Evolutionary conservation across 1,140 invertebrate genomes (phyloP).

Genomic region (Saccostrea echinata): DNA sequence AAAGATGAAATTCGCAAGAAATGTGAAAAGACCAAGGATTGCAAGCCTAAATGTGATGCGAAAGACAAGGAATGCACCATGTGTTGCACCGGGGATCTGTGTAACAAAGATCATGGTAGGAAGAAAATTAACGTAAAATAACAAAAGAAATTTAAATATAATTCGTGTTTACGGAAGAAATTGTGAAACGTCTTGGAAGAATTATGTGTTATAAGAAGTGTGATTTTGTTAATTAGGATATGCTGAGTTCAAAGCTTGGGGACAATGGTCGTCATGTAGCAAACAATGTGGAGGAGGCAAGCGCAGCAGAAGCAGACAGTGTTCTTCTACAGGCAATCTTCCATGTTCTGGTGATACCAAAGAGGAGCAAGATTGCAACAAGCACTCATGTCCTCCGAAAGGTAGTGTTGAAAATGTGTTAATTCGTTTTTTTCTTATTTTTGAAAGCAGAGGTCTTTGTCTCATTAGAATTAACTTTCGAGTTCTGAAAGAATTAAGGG

Average conservation of each 20-base stretch:
- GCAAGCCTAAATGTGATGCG: neutral
- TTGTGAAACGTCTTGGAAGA: neutral
- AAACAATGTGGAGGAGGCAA: slow-evolving; percentile 9
- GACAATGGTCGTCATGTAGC: slow-evolving; percentile 7
- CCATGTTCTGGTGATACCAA: neutral
- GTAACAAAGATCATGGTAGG: slow-evolving; percentile 4
- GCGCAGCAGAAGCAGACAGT: neutral
- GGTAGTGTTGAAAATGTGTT: no score
- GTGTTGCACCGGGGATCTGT: neutral
- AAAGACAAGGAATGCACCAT: neutral
- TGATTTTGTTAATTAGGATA: neutral
- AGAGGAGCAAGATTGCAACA: neutral
- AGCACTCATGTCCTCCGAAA: no score
- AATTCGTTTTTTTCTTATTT: no score
- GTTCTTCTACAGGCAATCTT: neutral
- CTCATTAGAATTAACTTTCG: no score
- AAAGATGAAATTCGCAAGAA: neutral
- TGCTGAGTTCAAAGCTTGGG: neutral
- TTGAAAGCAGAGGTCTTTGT: no score
- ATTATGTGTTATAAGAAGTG: neutral
- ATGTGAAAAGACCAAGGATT: neutral
- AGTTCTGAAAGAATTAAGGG: no score
- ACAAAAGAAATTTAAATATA: no score
- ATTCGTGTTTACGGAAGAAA: no score
- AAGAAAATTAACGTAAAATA: neutral